Evolutionary conservation across 2,113 vertebrate species (phyloP), one percentile per base, ranked within the genome.

Genomic region (Oncorhynchus tshawytscha): DNA sequence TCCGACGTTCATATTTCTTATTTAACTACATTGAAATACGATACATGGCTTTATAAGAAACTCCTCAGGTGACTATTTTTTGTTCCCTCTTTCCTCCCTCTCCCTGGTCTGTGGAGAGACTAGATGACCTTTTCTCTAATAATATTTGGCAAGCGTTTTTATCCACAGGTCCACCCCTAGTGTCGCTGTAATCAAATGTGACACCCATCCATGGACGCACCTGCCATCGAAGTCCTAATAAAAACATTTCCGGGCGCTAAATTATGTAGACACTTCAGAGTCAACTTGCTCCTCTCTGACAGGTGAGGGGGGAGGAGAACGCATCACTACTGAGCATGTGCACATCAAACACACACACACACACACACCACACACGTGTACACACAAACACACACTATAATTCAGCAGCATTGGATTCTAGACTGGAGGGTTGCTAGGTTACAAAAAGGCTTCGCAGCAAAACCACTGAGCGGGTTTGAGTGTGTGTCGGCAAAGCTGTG

Each of bases 91-190:
- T 20, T 20, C 20, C 59, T 62, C n/a, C 59, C 9, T 34, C 34
- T 34, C 79, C 70, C 81, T 82, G 60, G 81, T 39, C 7, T 69
- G 7, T 12, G 4, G 79, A 79, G 74, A 85, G 82, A 84, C 22
- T 84, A 85, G 80, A 83, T 45, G 68, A 85, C 80, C 86, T 87
- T 70, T 74, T 49, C 75, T 81, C 86, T 91, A 92, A 92, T 91
- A 82, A 82, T 87, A 83, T 90, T 87, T 92, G 91, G 91, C 91
- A 91, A 87, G 87, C 89, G 86, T 88, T 88, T 88, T 85, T 31
- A 81, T 88, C 82, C 83, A 85, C 89, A 90, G 91, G 91, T 92
- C 90, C 88, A 85, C 76, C 67, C 72, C 78, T 77, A 39, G 85
- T 84, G 15, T n/a, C 5, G 72, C 87, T 74, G 82, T 92, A 92